Evolutionary conservation across 2,888 invertebrate genomes (phyloP).

Genomic region (Platycnemis pennipes): DNA sequence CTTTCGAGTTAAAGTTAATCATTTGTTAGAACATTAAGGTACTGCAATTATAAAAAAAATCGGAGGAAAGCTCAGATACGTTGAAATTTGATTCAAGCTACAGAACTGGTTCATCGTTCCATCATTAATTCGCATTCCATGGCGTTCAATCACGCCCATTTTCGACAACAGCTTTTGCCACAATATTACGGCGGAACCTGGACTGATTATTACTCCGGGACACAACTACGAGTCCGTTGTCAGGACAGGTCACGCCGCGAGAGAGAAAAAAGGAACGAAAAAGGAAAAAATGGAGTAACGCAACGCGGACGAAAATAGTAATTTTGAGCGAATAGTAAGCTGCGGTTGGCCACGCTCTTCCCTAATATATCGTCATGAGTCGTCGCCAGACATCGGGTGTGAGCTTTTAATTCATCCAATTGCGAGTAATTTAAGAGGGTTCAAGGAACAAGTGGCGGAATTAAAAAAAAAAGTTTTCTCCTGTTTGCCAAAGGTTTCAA

Average conservation of each 20-base stretch:
- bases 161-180: background rate
- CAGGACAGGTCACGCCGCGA: background rate
- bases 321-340: background rate
- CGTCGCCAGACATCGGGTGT: background rate
- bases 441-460: slow-evolving; percentile 54
- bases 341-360: background rate
- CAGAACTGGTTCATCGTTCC: too few relatives aligned
- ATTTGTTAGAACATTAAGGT: too few relatives aligned
- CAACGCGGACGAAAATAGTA: slow-evolving; percentile 4
- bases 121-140: background rate
- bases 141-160: background rate
- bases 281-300: background rate
- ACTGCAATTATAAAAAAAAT: too few relatives aligned
- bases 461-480: background rate
- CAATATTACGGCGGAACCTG: background rate
- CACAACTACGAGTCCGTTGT: background rate
- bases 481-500: background rate
- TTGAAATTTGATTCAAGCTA: too few relatives aligned
- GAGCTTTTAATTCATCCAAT: slow-evolving; percentile 62
- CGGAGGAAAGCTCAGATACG: too few relatives aligned
- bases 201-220: too few relatives aligned
- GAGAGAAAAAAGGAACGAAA: background rate
- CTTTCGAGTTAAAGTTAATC: too few relatives aligned
- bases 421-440: slow-evolving; percentile 53
- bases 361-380: background rate